phyloP scores from a whole-genome alignment of 1,140 invertebrate genomes.

The Drosophila equinoxialis region DNA sequence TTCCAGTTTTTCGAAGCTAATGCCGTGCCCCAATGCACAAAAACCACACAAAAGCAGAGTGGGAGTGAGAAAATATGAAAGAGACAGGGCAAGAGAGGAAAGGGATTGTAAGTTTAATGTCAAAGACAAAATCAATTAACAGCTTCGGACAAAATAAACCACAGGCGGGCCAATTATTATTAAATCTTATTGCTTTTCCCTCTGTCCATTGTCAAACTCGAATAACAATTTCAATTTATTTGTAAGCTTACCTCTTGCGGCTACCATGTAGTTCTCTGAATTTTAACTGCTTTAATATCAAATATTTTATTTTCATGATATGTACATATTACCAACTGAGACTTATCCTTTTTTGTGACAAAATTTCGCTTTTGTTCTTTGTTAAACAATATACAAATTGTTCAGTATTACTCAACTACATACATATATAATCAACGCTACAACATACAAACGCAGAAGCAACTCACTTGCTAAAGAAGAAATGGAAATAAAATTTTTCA shows the following conservation, averaged over 20 bases:
- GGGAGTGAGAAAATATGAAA: slow-evolving; percentile 25
- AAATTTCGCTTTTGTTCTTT: not conserved
- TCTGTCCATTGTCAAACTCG: slow-evolving; percentile 6
- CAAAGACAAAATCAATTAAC: slow-evolving; percentile 75
- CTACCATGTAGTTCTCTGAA: not conserved
- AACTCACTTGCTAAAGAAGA: slow-evolving; percentile 14
- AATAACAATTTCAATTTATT: slow-evolving; percentile 5
- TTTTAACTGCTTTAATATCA: not conserved
- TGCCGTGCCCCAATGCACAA: slow-evolving; percentile 72
- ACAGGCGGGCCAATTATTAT: slow-evolving; percentile 40
- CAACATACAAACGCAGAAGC: slow-evolving; percentile 2
- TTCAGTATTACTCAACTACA: slow-evolving; percentile 22
- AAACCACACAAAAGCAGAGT: slow-evolving; percentile 53
- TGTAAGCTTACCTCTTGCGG: not conserved
- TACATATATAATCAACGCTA: slow-evolving; percentile 29
- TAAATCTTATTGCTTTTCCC: not conserved
- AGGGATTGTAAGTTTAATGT: slow-evolving; percentile 22
- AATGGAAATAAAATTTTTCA: slow-evolving; percentile 76
- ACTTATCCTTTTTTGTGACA: not conserved
- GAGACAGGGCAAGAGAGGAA: slow-evolving; percentile 13
- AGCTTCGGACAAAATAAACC: slow-evolving; percentile 54
- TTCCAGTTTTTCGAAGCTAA: slow-evolving; percentile 70
- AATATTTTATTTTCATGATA: no score
- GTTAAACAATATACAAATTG: slow-evolving; percentile 40
- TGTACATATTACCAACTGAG: no score